Base-by-base conservation (phyloP, 1,140 invertebrate species). In the Drosophila mayri region DNA sequence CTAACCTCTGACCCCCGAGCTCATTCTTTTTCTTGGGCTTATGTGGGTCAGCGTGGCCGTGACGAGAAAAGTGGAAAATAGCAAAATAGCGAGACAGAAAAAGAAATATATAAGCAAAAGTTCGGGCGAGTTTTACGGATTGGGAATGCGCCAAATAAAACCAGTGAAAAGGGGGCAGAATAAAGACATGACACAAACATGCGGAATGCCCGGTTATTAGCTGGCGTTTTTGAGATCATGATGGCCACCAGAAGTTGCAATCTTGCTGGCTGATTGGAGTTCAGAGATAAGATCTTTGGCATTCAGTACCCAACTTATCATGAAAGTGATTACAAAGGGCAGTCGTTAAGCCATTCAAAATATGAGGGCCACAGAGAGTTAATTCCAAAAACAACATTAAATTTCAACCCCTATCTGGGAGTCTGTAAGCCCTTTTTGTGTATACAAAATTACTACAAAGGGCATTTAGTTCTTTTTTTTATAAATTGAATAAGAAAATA, bases 151-250 rank as follows among this genome's bases (percentile, higher is more conserved):
- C 77, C 77, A 85, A 86, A 86, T 85, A 78, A 86, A 81, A 43
- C 68, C 65, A 85, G 86, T 85, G 78, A 86, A 73, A 85, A 81
- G 54, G 72, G 32, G 52, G 49, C 18, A 30, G 28, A 64, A 86
- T 85, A 86, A 85, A 25, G 25, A 86, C 78, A 86, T 77, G 43
- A 46, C 68, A 86, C 73, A 81, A 86, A 81, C 64, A 81, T 68
- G 43, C 57, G 41, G 57, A 83, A 65, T 64, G 59, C 46, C 40
- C 61, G 58, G 67, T 79, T 61, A 47, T 57, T 46, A 65, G 43
- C 50, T 43, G 55, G 49, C 35, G 52, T 43, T 52, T 40, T 20
- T 54, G 61, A 46, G 66, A 74, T 74, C 68, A 67, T 35, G 47
- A 58, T 43, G 71, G 22, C 32, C 22, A 37, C 5, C 5, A 55